Base-by-base conservation (phyloP, 2,797 vertebrate genomes). In the Lacerta agilis region DNA sequence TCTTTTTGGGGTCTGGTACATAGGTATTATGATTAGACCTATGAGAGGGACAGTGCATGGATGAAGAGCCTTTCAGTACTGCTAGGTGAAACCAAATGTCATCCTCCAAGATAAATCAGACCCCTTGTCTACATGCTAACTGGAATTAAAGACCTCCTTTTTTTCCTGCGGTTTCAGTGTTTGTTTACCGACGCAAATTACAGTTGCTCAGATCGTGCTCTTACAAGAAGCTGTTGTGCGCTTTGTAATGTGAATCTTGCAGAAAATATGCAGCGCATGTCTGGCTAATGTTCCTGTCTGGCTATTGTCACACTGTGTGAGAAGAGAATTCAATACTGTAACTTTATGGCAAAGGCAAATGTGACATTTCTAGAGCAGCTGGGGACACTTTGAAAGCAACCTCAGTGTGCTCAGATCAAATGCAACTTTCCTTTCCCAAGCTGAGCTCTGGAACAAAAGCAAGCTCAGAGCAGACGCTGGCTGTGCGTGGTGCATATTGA, bases 121-220 rank as follows among this genome's bases (percentile, higher is more conserved):
- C 13, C 15, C 5, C 58, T 75, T 64, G 72, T 80, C 23, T 86
- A 72, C 45, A 15, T 29, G 67, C 41, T 55, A 61, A 72, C 36
- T 61, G 49, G 67, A 41, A 72, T 45, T 49, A 61, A 67, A 27
- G 69, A 20, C 86, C 25, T 41, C 5, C 66, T 41, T 33, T 67
- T 20, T 5, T 5, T 17, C 11, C 55, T 29, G 58, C 55, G 1
- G 76, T 91, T 83, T 64, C 82, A 72, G 79, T 36, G 69, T 86
- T 94, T 75, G 69, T 86, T 94, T 75, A 66, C 5, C 8, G 27
- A 86, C 89, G 87, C 61, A 55, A 10, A 91, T 85, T 89, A 92
- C 82, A 92, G 91, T 85, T 64, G 15, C 2, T 92, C 3, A 41
- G 82, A 86, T 87, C 91, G 29, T 78, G 49, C 82, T 89, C 15